Base-by-base conservation (phyloP, 1,140 invertebrate species). In the Lordiphosa stackelbergi region DNA sequence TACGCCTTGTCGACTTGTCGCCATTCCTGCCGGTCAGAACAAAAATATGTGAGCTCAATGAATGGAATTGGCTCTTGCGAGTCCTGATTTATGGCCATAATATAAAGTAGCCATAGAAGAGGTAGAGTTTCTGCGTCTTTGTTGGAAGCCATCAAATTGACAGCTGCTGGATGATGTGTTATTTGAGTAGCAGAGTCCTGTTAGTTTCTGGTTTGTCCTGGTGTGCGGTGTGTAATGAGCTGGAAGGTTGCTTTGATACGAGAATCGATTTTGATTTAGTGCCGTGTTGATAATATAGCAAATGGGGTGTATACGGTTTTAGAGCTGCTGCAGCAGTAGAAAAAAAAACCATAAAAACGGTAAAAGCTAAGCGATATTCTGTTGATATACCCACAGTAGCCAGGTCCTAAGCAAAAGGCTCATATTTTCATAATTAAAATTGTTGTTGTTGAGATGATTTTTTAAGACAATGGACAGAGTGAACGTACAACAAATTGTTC, bases 1-100 rank as follows among this genome's bases (percentile, higher is more conserved):
- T 40, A 34, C 56, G 74, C 70, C 75, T 74, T 75, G 48, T 63
- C 59, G 75, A 79, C 70, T 81, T 79, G 61, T 74, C 73, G 59
- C 12, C 56, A 38, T 34, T 10, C 12, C 36, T 38, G 24, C 9
- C 12, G 36, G 19, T 68, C 63, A 52, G 58, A 68, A 68, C 54
- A 66, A 46, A 43, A 41, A 54, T 65, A 52, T 53, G 64, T 55
- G 43, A 48, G 53, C n/a, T 35, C 41, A 22, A 34, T 40, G 37
- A 54, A 46, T 61, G 19, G 53, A 35, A 49, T 49, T 49, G 38
- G 22, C 36, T 13, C 22, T 40, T 12, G 43, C 36, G 34, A 36
- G 31, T 7, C 53, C 66, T 75, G 72, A 75, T 75, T 75, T 75
- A 75, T 73, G 72, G 43, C 66, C 64, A 46, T 64, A 66, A 63